A percentile compares a stretch with the other conserved stretches of the same genome.
phyloP scores from a whole-genome alignment of 2,888 invertebrate genomes.

The Vanessa cardui region DNA sequence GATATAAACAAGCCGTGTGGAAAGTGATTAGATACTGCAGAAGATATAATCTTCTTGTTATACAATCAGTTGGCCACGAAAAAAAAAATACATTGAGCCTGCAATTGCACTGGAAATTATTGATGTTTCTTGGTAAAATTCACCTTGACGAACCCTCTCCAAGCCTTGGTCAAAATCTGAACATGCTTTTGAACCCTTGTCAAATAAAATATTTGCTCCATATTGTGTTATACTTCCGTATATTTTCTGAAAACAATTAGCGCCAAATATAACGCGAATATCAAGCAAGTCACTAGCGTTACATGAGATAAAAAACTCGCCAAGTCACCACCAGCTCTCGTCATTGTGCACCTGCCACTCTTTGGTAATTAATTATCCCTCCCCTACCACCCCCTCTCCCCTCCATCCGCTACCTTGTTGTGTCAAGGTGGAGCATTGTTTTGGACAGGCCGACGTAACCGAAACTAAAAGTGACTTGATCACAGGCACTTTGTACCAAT shows the following conservation, averaged over 20 bases:
- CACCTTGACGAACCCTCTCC: too few relatives aligned
- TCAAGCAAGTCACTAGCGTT: constrained; percentile 24
- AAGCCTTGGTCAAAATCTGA: too few relatives aligned
- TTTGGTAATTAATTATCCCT: constrained; percentile 72
- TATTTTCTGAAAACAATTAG: background rate
- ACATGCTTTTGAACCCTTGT: too few relatives aligned
- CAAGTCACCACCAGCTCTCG: constrained; percentile 63
- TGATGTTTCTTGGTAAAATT: too few relatives aligned
- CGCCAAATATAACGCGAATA: background rate
- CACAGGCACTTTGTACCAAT: too few relatives aligned
- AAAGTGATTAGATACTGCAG: too few relatives aligned
- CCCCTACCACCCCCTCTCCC: constrained; percentile 48
- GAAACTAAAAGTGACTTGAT: constrained; percentile 12
- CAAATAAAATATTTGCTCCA: too few relatives aligned
- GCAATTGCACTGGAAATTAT: too few relatives aligned
- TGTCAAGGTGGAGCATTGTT: constrained; percentile 78
- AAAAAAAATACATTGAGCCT: too few relatives aligned
- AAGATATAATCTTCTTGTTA: too few relatives aligned
- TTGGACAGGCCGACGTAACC: constrained; percentile 48
- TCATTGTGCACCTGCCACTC: constrained; percentile 81
- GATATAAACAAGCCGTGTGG: too few relatives aligned
- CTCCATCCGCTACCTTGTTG: constrained; percentile 54
- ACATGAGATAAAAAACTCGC: constrained; percentile 59
- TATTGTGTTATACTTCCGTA: background rate
- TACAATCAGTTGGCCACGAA: too few relatives aligned